Base-by-base conservation (phyloP, 2,797 vertebrate genomes). In the Enteromius anoplus region DNA sequence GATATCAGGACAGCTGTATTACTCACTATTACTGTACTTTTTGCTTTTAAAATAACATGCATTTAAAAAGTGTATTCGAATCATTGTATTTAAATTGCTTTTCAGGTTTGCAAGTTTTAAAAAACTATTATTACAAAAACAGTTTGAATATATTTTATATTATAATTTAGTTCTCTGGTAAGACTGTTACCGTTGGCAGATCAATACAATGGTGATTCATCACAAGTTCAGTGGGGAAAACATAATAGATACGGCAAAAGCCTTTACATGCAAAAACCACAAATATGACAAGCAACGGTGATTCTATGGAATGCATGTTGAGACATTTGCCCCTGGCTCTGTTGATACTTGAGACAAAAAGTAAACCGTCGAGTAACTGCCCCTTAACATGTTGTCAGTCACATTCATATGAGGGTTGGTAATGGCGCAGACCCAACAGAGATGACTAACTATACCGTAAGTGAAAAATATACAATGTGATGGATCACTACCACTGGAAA, bases 291-390 rank as follows among this genome's bases (percentile, higher is more conserved):
- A 55, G 37, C 42, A 75, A 58, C 21, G 8, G 29, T 81, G 68
- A 62, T 64, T 75, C 37, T 29, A 53, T 78, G 81, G 85, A 85
- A 88, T 89, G 86, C 65, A 34, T 83, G 82, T 81, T 81, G 75
- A 85, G 82, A 85, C 68, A n/a, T 83, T 68, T 75, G 80, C 84
- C 83, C 64, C 80, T 49, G 75, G 85, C 81, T 88, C 80, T 89
- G 85, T 90, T 90, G 86, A 88, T 72, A 86, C 55, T 85, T 37
- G 32, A 86, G 83, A 90, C 88, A 89, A 84, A 80, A 72, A 84
- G 76, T 78, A 85, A 88, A 89, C 88, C 76, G 87, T 85, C 60
- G 4, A 69, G 64, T 84, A 84, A 85, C 78, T 85, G 75, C 79
- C 47, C 40, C 68, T 83, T 73, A 82, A 83, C 19, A 76, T 49